phyloP scores from a whole-genome alignment of 2,113 vertebrate species.

The Lycaon pictus region DNA sequence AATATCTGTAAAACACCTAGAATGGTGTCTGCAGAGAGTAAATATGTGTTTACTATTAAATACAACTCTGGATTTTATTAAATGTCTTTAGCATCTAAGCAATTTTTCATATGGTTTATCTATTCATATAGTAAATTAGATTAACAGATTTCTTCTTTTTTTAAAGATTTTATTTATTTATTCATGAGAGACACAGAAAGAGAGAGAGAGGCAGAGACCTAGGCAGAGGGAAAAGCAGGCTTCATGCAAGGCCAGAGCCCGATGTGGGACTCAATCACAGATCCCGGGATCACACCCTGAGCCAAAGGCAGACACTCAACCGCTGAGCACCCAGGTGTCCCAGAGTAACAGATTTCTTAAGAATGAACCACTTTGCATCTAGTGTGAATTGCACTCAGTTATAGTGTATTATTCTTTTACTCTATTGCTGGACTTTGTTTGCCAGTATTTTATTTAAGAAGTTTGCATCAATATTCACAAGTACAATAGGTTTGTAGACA shows the following conservation, averaged over 20 bases:
- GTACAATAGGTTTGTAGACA: not conserved
- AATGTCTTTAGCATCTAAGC: not conserved
- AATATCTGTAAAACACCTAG: not conserved
- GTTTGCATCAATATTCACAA: not conserved
- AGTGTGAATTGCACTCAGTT: not conserved
- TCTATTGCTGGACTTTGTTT: not conserved
- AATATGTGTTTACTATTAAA: not conserved
- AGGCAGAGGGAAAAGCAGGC: no score
- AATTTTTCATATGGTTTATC: not conserved
- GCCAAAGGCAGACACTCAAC: no score
- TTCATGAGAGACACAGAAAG: no score
- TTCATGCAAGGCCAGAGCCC: no score
- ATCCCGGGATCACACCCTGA: no score
- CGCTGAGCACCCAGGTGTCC: no score
- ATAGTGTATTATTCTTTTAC: not conserved
- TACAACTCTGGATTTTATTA: not conserved
- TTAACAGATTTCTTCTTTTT: not conserved
- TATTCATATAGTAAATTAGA: not conserved
- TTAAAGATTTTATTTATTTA: no score
- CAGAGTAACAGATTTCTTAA: not conserved
- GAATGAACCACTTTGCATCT: not conserved
- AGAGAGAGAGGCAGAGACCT: no score
- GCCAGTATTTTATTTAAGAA: slow-evolving; percentile 5
- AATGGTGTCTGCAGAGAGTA: not conserved
- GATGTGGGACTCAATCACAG: no score